These are phyloP conservation scores for Nannospalax galili DNA, from an alignment of 2,113 vertebrate species.

Conservation along the genomic window DNA sequence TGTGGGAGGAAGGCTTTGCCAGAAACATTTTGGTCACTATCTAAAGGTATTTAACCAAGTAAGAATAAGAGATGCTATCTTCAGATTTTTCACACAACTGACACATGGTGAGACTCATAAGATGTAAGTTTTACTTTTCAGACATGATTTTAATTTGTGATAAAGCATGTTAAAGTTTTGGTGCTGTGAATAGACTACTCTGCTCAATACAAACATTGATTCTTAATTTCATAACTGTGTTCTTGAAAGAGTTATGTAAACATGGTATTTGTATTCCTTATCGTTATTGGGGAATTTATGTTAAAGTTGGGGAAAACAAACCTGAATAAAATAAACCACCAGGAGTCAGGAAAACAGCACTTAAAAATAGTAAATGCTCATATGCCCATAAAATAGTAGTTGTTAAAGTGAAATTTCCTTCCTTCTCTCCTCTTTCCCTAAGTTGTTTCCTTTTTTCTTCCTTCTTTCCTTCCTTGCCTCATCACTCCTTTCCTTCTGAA, in stretches of 20 bases:
- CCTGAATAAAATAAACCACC: neutral
- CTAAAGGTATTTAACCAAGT: neutral
- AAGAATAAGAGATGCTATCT: neutral
- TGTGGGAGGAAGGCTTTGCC: neutral
- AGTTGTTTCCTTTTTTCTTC: neutral
- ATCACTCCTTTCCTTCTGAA: no score
- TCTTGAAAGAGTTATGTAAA: neutral
- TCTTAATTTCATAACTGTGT: neutral
- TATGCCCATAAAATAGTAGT: neutral
- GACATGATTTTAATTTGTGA: neutral
- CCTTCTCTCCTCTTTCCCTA: no score
- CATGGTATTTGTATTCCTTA: neutral
- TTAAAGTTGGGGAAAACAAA: no score
- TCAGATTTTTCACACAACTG: neutral
- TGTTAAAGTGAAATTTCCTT: neutral
- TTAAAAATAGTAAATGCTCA: neutral
- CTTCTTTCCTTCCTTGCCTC: neutral
- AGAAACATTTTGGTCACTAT: neutral
- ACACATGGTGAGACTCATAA: neutral
- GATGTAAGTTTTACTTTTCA: neutral
- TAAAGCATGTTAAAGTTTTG: neutral
- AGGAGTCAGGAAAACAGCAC: rapidly evolving
- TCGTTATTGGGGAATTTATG: neutral
- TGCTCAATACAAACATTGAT: neutral
- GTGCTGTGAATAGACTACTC: neutral